Base-by-base conservation (phyloP, 2,888 invertebrate species). In the Tenthredo livida region DNA sequence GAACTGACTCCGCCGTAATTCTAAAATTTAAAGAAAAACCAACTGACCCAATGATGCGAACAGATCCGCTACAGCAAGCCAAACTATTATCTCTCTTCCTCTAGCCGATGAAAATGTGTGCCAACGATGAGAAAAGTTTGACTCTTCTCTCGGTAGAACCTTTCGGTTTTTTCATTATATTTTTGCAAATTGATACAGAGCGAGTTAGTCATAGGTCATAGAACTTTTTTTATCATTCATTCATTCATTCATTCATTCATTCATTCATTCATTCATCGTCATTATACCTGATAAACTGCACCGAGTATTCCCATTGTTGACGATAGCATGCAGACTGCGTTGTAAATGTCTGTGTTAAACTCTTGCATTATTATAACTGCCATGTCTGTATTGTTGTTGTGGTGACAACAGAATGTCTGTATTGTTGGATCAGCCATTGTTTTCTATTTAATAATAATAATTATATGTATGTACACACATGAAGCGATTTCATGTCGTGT, bases 391-490 rank as follows among this genome's bases (percentile, higher is more conserved):
- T 95, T 95, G 21, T 95, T 95, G 84, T 95, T 95, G 88, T 96
- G 96, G 91, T 96, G 96, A 91, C 97, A 97, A 92, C 96, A 96
- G 92, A 97, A 97, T 17, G 97, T 97, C 94, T 97, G 97, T 90
- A 97, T 96, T 65, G 97, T 97, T 84, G 97, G 97, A 93, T 97
- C 97, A 54, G 97, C 97, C 97, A 97, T 97, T 61, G 15, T 61
- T 61, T 58, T 58, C 54, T 37, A 33, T 33, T 4, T 33, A 33
- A 37, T 37, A 37, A 37, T 7, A 7, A 7, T 37, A 7, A 37
- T 75, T 17, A n/a, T 54, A n/a, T n/a, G n/a, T n/a, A n/a, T n/a
- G n/a, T n/a, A n/a, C n/a, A 25, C 54, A 54, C 54, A 61, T 25
- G 9, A 12, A 2, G 12, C 61, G 54, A 7, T n/a, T 1, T 50